A percentile compares a stretch with the other conserved stretches of the same genome.
Evolutionary conservation across 2,113 vertebrate species (phyloP).

Genomic region (Ivindomyrus marchei): DNA sequence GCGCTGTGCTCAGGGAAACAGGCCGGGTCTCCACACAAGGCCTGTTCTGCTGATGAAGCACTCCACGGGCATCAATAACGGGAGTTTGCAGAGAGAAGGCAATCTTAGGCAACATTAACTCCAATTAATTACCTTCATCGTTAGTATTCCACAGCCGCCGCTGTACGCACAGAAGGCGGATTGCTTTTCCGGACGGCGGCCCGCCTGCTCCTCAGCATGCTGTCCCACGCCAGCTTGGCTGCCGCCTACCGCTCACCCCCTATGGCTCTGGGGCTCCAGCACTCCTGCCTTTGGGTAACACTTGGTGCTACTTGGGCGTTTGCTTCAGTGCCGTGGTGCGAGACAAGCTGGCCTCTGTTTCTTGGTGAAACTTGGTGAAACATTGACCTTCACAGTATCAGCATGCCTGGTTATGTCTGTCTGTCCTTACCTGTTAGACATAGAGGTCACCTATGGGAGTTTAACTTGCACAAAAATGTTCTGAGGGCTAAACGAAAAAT

Average conservation of each 20-base stretch:
- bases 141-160: constrained; percentile 53
- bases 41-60: neutral
- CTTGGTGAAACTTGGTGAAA: neutral
- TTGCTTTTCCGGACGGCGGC: neutral
- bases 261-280: neutral
- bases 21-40: neutral
- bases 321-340: neutral
- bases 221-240: neutral
- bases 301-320: neutral
- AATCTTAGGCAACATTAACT: constrained; percentile 49
- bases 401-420: neutral
- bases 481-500: no score
- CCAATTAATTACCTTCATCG: constrained; percentile 57
- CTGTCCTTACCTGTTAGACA: neutral
- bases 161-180: neutral
- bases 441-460: neutral
- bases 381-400: neutral
- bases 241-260: neutral
- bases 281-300: neutral
- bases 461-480: no score
- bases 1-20: neutral
- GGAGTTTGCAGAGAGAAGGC: constrained; percentile 25
- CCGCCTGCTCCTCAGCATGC: neutral
- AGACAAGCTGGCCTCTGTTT: neutral
- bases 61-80: constrained; percentile 27